Conservation (phyloP, 1,140 invertebrate genomes). For the Cydia strobilella region DNA sequence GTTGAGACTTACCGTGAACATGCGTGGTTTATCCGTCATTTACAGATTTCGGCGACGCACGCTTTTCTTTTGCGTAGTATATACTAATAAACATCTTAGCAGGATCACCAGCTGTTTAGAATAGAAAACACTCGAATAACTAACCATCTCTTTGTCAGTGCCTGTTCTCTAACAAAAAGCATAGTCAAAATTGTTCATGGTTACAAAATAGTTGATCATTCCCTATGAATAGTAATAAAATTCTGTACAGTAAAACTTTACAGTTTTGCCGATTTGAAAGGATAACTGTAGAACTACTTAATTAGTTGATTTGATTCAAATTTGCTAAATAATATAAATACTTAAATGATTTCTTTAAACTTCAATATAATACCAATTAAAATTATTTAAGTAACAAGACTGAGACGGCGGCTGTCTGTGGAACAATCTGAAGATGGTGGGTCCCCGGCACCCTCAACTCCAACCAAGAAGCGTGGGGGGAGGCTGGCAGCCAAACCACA, state of each 20-base stretch:
- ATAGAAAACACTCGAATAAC: neutral
- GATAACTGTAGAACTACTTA: neutral
- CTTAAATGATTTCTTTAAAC: neutral
- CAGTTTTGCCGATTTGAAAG: neutral
- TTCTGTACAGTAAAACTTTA: neutral
- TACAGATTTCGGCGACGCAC: constrained; percentile 22
- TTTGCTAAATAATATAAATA: neutral
- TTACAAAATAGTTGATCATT: neutral
- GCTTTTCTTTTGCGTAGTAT: constrained; percentile 31
- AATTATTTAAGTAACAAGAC: constrained; percentile 47
- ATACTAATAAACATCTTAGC: neutral
- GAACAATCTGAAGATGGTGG: constrained; percentile 62
- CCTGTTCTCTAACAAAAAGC: constrained; percentile 1
- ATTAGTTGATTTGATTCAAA: neutral
- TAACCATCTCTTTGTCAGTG: neutral
- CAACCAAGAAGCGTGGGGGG: constrained; percentile 66
- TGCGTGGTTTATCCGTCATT: constrained; percentile 36
- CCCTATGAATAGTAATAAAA: neutral
- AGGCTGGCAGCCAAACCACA: constrained; percentile 61
- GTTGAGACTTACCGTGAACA: constrained; percentile 20
- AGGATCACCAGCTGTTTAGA: neutral
- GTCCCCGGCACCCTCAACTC: constrained; percentile 60
- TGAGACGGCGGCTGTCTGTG: constrained; percentile 59
- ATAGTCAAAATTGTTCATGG: neutral
- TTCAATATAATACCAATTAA: neutral